Evolutionary conservation across 2,888 invertebrate genomes (phyloP), one percentile per base, ranked within the genome.

Genomic region (Hyles lineata): DNA sequence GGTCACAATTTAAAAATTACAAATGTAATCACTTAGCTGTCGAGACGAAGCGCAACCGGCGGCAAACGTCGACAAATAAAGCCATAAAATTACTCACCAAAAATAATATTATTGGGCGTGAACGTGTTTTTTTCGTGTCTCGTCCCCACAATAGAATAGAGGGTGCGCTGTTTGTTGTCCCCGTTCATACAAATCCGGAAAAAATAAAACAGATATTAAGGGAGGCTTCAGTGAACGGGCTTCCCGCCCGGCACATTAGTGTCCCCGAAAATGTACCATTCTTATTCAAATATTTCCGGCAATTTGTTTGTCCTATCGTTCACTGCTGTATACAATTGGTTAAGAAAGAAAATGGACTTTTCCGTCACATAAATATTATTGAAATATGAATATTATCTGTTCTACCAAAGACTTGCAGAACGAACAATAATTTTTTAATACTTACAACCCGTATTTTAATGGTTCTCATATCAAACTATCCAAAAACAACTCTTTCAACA

Each of bases 241-340:
- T 89, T 88, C 90, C 92, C 92, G 92, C 92, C 93, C 91, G 87
- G 90, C 90, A 91, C 92, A 93, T 93, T 94, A 93, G 92, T 92
- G 89, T 85, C 87, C 89, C 88, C 85, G 82, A 89, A 90, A 92
- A 90, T 87, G 87, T 88, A 85, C 92, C 91, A 92, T 93, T 94
- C 90, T 92, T 91, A 94, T 93, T 93, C 92, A 94, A 94, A 94
- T 93, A 92, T 92, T 93, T 93, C 91, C 91, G 90, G 90, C 91
- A 92, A 92, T 93, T 94, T 92, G 92, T 93, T 93, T 90, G 88
- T 90, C 86, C 90, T 89, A 90, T 91, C 91, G 86, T 90, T 90
- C 86, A 87, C 85, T 87, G 87, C 82, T 83, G 85, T 85, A 85
- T 83, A 86, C 84, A 89, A 85, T 86, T 85, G 85, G 84, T 84